Evolutionary conservation across 2,797 vertebrate genomes (phyloP).

Genomic region (Microcaecilia unicolor): DNA sequence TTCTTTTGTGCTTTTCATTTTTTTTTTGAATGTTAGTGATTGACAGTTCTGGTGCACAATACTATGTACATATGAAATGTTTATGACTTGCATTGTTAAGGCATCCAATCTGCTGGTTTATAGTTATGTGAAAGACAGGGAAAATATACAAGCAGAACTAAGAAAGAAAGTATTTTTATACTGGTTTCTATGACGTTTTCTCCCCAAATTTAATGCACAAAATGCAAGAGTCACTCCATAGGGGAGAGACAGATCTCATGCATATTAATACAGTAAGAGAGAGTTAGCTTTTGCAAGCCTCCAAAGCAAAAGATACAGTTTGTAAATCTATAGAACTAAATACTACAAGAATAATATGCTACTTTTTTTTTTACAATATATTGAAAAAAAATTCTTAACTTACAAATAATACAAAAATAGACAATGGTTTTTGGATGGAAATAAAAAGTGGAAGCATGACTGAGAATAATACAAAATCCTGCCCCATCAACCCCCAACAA

Average conservation of each 20-base stretch:
- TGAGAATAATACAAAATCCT: conserved; percentile 78
- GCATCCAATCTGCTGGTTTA: conserved; percentile 99
- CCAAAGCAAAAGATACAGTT: conserved; percentile 89
- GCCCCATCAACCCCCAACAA: no score
- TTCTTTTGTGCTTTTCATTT: conserved; percentile 87
- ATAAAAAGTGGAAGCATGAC: conserved; percentile 77
- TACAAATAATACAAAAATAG: conserved; percentile 98
- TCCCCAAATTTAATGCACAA: conserved; percentile 75
- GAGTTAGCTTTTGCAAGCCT: conserved; percentile 80
- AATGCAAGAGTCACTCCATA: conserved; percentile 83
- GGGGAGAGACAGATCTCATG: conserved; percentile 94
- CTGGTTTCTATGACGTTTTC: conserved; percentile 72
- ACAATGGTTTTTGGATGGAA: conserved; percentile 83
- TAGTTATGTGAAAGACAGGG: conserved; percentile 86
- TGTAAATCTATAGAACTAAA: conserved; percentile 93
- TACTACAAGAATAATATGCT: conserved; percentile 93
- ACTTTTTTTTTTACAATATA: conserved; percentile 89
- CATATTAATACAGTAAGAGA: conserved; percentile 96
- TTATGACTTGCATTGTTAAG: conserved; percentile 98
- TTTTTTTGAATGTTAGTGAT: conserved; percentile 79
- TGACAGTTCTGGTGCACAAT: conserved; percentile 83
- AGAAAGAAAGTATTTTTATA: conserved; percentile 86
- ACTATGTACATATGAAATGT: conserved; percentile 93
- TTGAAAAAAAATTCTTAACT: conserved; percentile 86
- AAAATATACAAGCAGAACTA: conserved; percentile 88